phyloP scores from a whole-genome alignment of 1,140 invertebrate species.

The Drosophila kohkoa region DNA sequence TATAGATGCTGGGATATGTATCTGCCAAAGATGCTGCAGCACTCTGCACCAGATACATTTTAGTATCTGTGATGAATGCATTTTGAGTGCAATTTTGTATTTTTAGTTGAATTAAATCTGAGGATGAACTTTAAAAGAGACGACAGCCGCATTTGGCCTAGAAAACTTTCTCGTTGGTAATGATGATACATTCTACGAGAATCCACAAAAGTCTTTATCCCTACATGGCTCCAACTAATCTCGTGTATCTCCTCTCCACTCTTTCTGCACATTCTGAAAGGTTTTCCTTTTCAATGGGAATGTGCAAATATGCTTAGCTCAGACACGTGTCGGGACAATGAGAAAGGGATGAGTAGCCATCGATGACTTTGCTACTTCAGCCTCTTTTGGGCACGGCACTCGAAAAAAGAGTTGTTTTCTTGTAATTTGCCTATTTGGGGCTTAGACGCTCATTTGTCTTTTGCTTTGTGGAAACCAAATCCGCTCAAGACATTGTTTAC shows the following conservation, averaged over 20 bases:
- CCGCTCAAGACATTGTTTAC: conserved; percentile 69
- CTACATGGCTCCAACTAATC: background rate
- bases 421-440: conserved; percentile 71
- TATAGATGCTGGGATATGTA: conserved; percentile 54
- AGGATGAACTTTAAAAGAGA: conserved; percentile 1
- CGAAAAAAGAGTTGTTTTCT: conserved; percentile 66
- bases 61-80: conserved; percentile 47
- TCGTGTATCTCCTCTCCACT: conserved; percentile 1
- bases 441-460: conserved; percentile 68
- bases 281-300: background rate
- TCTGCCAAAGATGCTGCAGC: conserved; percentile 59
- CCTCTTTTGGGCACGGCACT: conserved; percentile 20
- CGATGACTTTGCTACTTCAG: conserved; percentile 55
- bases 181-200: background rate
- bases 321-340: conserved; percentile 53
- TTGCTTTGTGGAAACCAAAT: conserved; percentile 34
- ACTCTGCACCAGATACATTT: conserved; percentile 21
- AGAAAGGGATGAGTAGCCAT: conserved; percentile 27
- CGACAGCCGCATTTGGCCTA: background rate
- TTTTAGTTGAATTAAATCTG: conserved; percentile 31
- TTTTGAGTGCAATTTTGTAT: conserved; percentile 56
- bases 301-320: conserved; percentile 50
- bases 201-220: conserved; percentile 1
- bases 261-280: conserved; percentile 12
- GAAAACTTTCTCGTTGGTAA: background rate